Evolutionary conservation across 2,888 invertebrate species (phyloP), one percentile per base, ranked within the genome.

Genomic region (Plemyria rubiginata): DNA sequence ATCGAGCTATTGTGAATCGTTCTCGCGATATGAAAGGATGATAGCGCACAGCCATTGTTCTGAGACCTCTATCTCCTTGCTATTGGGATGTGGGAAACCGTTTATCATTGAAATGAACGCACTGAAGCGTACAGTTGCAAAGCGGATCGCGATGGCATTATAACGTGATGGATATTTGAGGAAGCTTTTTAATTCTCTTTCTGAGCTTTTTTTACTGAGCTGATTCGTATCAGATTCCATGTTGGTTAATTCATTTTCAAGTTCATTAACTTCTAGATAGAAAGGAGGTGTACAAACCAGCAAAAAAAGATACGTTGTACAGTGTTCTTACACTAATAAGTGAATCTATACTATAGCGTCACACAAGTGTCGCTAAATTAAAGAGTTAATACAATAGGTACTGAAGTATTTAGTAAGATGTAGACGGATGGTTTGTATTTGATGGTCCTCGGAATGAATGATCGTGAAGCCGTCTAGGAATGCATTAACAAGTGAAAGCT

Each of bases 1-100:
- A 68, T 68, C 70, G 52, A 62, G 60, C 74, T 67, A 81, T 81
- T 82, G 82, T 82, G 69, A 68, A 63, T 54, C 63, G 75, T 78
- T 79, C 80, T 76, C 80, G 77, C 75, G 86, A 86, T 86, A 82
- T 81, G 83, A 84, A 82, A 85, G 80, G 81, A 71, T 80, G 86
- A 86, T 86, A 84, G 70, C 72, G 72, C 54, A 38, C 67, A 49
- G 36, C 78, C 70, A 85, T 86, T 86, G 86, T 86, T 77, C 73
- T 40, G 32, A 61, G 54, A 65, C 50, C 64, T 71, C 76, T 75
- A 81, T 81, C 82, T 81, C 71, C 75, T 75, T 75, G 66, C 60
- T 65, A 68, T 73, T 76, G 68, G 70, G 73, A 74, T 75, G 78
- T 78, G 82, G 73, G 77, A 78, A 78, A 75, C 71, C 62, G 65